phyloP scores from a whole-genome alignment of 2,113 vertebrate species.

The Sphyrna mokarran region DNA sequence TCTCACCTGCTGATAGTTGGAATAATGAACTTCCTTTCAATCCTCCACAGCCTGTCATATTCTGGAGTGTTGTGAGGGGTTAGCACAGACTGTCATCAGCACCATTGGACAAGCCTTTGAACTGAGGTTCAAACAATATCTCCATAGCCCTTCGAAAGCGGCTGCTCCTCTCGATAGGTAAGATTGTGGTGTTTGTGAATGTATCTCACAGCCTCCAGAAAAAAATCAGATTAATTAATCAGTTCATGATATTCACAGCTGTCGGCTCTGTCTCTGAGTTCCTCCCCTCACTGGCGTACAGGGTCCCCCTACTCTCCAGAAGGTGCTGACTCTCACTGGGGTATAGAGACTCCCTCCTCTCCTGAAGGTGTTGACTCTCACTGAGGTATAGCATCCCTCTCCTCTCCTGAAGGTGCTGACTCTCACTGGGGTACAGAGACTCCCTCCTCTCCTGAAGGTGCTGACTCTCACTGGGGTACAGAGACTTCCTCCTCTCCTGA shows the following conservation, averaged over 20 bases:
- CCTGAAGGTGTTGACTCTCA: too few species aligned
- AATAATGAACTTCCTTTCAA: background rate
- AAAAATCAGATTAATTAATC: background rate
- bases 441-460: too few species aligned
- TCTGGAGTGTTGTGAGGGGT: slow-evolving; percentile 86
- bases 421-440: too few species aligned
- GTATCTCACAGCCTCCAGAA: background rate
- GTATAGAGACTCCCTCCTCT: too few species aligned
- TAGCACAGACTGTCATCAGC: slow-evolving; percentile 88
- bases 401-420: too few species aligned
- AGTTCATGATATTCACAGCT: background rate
- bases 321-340: too few species aligned
- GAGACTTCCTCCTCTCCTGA: too few species aligned
- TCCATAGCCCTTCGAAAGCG: slow-evolving; percentile 83
- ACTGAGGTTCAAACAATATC: slow-evolving; percentile 92
- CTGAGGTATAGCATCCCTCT: too few species aligned
- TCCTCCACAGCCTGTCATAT: slow-evolving; percentile 80
- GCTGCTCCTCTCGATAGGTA: slow-evolving; percentile 62
- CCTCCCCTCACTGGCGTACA: background rate
- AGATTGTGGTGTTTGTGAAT: background rate
- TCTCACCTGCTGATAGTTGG: background rate
- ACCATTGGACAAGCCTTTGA: slow-evolving; percentile 96
- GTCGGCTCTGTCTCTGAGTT: background rate
- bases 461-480: too few species aligned
- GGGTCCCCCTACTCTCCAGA: too few species aligned